Evolutionary conservation across 2,888 invertebrate genomes (phyloP).

Genomic region (Crepidodera aurea): DNA sequence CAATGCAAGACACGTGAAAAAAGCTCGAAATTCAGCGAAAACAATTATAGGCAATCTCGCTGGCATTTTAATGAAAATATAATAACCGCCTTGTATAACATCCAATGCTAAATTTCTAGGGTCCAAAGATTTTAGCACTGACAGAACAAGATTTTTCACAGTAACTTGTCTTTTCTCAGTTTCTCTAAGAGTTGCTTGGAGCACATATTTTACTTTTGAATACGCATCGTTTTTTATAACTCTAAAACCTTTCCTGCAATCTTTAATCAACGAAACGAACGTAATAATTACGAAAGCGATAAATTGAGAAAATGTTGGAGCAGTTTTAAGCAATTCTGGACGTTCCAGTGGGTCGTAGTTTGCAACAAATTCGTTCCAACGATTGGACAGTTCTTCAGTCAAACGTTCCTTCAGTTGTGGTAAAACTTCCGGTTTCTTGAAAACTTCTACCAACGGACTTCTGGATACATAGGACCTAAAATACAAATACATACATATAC

Average conservation of each 20-base stretch:
- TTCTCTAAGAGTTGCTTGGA: slow-evolving; percentile 55
- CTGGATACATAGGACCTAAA: slow-evolving; percentile 44
- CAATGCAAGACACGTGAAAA: slow-evolving; percentile 55
- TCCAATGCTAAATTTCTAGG: slow-evolving; percentile 59
- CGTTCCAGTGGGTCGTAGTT: slow-evolving; percentile 81
- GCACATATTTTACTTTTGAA: slow-evolving; percentile 63
- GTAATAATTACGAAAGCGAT: slow-evolving; percentile 72
- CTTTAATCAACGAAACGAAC: slow-evolving; percentile 69
- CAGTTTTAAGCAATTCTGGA: slow-evolving; percentile 69
- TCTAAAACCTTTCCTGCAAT: slow-evolving; percentile 67
- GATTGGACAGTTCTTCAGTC: slow-evolving; percentile 73
- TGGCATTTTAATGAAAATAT: slow-evolving; percentile 44
- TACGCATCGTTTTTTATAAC: slow-evolving; percentile 61
- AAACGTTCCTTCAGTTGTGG: slow-evolving; percentile 73
- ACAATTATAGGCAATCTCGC: slow-evolving; percentile 59
- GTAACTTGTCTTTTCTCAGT: slow-evolving; percentile 52
- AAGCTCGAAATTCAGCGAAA: slow-evolving; percentile 60
- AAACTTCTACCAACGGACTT: slow-evolving; percentile 66
- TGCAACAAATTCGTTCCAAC: slow-evolving; percentile 83
- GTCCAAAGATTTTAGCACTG: slow-evolving; percentile 60
- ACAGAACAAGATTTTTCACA: slow-evolving; percentile 53
- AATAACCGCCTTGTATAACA: slow-evolving; percentile 56
- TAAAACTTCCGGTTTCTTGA: slow-evolving; percentile 69
- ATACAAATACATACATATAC: background rate
- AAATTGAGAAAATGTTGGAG: slow-evolving; percentile 69